Base-by-base conservation (phyloP, 2,113 vertebrate species). In the Felis catus region DNA sequence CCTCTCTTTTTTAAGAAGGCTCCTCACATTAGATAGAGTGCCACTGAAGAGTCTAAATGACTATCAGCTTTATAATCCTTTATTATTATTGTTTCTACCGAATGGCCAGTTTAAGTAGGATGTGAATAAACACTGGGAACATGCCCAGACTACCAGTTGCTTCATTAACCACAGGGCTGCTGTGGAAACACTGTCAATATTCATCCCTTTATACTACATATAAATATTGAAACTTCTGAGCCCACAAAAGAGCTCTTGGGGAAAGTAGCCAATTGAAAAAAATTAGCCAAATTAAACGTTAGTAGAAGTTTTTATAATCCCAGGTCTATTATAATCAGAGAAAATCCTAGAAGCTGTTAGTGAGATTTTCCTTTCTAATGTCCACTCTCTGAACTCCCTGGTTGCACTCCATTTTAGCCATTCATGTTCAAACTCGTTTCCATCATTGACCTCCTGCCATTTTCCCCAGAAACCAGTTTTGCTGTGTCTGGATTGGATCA, bases 171-270 rank as follows among this genome's bases (percentile, higher is more conserved):
- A 21, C 70, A 83, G 11, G 71, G 27, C 13, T 65, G 41, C 31
- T 68, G 41, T 93, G 29, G 55, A 78, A 92, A 89, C 36, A 27
- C n/a, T 86, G 71, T 61, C 58, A 66, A 12, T 86, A 51, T 55
- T 79, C 36, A 78, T 66, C 45, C 31, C 84, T 78, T 80, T 87
- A 55, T 92, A 29, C 53, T 29, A 16, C 13, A 2, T 25, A 14
- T 92, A 94, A 96, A 96, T 92, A 96, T 55, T 95, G 86, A 96
- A 87, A 76, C 19, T 80, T 87, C 25, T 85, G 15, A 78, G 48
- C 9, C 74, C 33, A 81, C 7, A 39, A 74, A 96, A 94, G 16
- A 94, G 11, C 65, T 63, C 88, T 94, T 25, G 73, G 81, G 25
- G 51, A 94, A 83, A 90, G 12, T n/a, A 94, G 61, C 51, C 94